Evolutionary conservation across 2,113 vertebrate genomes (phyloP).

Genomic region (Xenopus laevis): DNA sequence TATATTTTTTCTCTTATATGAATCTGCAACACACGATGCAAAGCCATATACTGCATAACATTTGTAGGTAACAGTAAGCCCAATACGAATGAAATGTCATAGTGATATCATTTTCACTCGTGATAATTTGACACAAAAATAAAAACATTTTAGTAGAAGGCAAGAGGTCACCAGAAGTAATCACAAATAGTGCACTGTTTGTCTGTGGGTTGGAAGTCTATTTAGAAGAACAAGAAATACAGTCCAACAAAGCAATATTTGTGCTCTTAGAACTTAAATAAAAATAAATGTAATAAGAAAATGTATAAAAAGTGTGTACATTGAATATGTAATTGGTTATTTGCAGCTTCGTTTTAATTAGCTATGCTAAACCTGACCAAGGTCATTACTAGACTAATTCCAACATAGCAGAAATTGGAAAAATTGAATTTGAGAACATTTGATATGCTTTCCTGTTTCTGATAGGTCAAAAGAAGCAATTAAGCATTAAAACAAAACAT

Average conservation of each 20-base stretch:
- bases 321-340: conserved; percentile 20
- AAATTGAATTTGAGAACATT: too few relatives aligned
- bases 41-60: neutral
- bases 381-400: conserved; percentile 2
- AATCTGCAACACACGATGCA: neutral
- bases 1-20: neutral
- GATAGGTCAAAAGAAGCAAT: too few relatives aligned
- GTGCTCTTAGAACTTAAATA: too few relatives aligned
- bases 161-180: neutral
- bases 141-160: neutral
- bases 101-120: neutral
- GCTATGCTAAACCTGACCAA: conserved; percentile 17
- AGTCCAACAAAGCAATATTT: too few relatives aligned
- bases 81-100: neutral
- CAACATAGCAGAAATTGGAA: too few relatives aligned
- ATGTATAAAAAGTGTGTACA: too few relatives aligned
- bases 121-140: neutral
- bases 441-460: too few relatives aligned
- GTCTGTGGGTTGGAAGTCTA: too few relatives aligned
- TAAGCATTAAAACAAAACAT: too few relatives aligned
- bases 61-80: neutral
- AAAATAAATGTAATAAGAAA: too few relatives aligned
- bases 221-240: too few relatives aligned
- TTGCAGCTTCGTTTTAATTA: conserved; percentile 26
- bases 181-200: neutral